Evolutionary conservation across 2,797 vertebrate species (phyloP).

Genomic region (Okamejei kenojei): DNA sequence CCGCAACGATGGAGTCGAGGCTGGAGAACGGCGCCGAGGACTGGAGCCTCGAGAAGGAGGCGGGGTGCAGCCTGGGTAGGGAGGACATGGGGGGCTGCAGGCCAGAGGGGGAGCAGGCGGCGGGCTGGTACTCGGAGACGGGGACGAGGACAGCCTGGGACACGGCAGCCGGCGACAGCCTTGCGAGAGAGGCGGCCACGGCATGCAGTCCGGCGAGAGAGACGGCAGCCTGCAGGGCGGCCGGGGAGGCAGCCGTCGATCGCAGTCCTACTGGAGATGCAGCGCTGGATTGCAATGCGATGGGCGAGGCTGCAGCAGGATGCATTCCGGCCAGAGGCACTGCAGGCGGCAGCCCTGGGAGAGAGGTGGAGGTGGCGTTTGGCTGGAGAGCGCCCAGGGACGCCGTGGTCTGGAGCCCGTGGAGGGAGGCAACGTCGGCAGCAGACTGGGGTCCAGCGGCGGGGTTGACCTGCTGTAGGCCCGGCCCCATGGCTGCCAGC

Average conservation of each 20-base stretch:
- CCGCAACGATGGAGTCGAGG: constrained; percentile 25
- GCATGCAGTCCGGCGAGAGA: constrained; percentile 12
- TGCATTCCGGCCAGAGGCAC: not conserved
- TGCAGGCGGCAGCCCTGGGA: not conserved
- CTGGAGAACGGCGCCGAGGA: constrained; percentile 13
- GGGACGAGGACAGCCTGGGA: too few relatives aligned
- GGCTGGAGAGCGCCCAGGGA: not conserved
- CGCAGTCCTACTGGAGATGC: constrained; percentile 61
- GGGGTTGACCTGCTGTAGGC: not conserved
- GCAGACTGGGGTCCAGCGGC: not conserved
- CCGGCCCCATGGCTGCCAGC: not conserved
- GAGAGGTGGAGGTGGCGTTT: not conserved
- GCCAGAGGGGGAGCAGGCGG: not conserved
- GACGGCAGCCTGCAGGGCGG: constrained; percentile 40
- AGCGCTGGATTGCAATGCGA: constrained; percentile 52
- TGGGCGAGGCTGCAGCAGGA: constrained; percentile 47
- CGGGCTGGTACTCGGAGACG: not conserved
- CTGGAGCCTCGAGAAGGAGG: not conserved
- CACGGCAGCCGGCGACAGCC: not conserved
- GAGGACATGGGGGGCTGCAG: not conserved
- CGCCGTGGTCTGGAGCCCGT: not conserved
- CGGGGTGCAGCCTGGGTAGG: not conserved
- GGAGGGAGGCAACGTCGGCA: not conserved
- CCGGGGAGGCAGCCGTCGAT: constrained; percentile 58
- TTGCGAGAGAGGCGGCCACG: constrained; percentile 2